Percentiles rank a stretch among this genome's conserved stretches.
These are phyloP conservation scores for Enteromius thamalakanensis DNA, from an alignment of 2,797 vertebrate species.

Conservation along the genomic window DNA sequence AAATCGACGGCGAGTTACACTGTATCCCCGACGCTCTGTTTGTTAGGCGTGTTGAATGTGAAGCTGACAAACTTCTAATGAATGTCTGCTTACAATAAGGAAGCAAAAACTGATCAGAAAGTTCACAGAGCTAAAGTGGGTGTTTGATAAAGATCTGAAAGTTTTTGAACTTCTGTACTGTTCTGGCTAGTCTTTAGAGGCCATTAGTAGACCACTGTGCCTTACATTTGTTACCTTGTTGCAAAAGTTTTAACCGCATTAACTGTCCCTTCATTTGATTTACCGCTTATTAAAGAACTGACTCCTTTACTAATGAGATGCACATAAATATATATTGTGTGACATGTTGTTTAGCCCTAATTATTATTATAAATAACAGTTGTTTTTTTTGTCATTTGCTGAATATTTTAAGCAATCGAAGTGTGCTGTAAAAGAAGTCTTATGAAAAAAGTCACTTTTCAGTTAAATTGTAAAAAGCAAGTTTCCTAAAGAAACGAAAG, in stretches of 20 bases:
- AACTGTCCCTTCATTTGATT: too few species aligned
- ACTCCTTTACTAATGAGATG: too few species aligned
- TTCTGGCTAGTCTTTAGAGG: background rate
- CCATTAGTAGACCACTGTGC: conserved; percentile 1
- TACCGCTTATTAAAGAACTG: too few species aligned
- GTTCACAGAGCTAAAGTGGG: conserved; percentile 4
- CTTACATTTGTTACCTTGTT: conserved; percentile 4
- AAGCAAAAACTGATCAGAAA: background rate
- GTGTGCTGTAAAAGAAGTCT: too few species aligned
- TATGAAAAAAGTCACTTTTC: too few species aligned
- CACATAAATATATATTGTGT: too few species aligned
- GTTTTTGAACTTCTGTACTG: conserved; percentile 1
- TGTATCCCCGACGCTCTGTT: conserved; percentile 18
- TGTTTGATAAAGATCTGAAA: conserved; percentile 22
- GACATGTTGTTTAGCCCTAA: too few species aligned
- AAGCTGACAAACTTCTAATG: conserved; percentile 24
- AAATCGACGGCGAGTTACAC: conserved; percentile 46
- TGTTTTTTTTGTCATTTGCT: too few species aligned
- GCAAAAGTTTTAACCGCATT: background rate
- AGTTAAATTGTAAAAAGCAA: too few species aligned
- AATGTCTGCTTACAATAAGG: conserved; percentile 18
- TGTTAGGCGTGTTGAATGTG: conserved; percentile 28
- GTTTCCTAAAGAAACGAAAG: too few species aligned
- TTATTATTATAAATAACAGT: too few species aligned
- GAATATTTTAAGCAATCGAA: too few species aligned